phyloP scores from a whole-genome alignment of 2,797 vertebrate species.

The Cetoscarus ocellatus region DNA sequence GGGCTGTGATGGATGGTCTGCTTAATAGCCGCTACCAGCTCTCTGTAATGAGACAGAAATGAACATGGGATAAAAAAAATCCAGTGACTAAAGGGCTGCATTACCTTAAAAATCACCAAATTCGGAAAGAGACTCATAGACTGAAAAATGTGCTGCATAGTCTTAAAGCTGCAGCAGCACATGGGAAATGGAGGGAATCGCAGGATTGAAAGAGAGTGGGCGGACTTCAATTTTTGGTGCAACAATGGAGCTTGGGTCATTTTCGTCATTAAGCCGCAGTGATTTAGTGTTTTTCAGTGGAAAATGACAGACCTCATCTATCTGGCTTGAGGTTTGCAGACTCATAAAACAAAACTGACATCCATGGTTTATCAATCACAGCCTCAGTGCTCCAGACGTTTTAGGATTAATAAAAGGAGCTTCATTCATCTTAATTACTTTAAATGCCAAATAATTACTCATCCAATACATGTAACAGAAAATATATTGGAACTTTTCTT shows the following conservation, averaged over 20 bases:
- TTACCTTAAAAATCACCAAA: conserved; percentile 59
- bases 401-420: conserved; percentile 55
- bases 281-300: conserved; percentile 69
- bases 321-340: conserved; percentile 63
- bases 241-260: conserved; percentile 54
- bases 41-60: conserved; percentile 83
- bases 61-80: conserved; percentile 71
- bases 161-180: conserved; percentile 5
- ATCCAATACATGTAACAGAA: conserved; percentile 35
- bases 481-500: conserved; percentile 22
- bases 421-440: conserved; percentile 68
- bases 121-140: conserved; percentile 38
- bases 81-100: conserved; percentile 64
- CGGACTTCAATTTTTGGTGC: conserved; percentile 47
- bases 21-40: conserved; percentile 77
- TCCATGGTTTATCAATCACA: conserved; percentile 67
- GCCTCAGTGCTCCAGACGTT: conserved; percentile 50
- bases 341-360: conserved; percentile 70
- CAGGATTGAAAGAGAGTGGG: conserved; percentile 34
- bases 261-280: conserved; percentile 72
- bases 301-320: conserved; percentile 72
- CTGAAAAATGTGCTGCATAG: conserved; percentile 15
- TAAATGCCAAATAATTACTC: conserved; percentile 63
- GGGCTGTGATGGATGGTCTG: conserved; percentile 83
- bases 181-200: conserved; percentile 17